Evolutionary conservation across 2,113 vertebrate species (phyloP).

Genomic region (Centropristis striata): DNA sequence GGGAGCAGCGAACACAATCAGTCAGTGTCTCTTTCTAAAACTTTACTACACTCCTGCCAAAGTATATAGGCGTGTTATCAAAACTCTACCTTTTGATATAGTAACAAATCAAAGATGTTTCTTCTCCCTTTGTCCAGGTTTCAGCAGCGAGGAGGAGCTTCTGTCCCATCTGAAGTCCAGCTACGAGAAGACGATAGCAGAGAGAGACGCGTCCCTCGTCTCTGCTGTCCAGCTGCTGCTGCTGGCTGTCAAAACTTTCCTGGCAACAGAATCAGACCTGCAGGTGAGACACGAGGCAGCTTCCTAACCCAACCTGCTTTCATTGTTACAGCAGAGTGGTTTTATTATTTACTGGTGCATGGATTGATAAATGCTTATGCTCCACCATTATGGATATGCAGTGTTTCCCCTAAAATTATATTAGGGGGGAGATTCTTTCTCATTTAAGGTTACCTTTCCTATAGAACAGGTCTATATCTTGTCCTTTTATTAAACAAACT

Average conservation of each 20-base stretch:
- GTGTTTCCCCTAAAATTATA: too few relatives aligned
- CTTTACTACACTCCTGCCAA: not conserved
- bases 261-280: conserved; percentile 76
- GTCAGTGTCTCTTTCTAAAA: conserved; percentile 63
- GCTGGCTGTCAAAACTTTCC: conserved; percentile 85
- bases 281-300: conserved; percentile 75
- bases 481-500: too few relatives aligned
- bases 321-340: not conserved
- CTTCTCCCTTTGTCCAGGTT: conserved; percentile 78
- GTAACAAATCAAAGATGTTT: not conserved
- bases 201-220: conserved; percentile 73
- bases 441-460: too few relatives aligned
- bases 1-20: conserved; percentile 7
- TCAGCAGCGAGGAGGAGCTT: conserved; percentile 89
- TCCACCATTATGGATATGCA: not conserved
- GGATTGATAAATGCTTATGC: not conserved
- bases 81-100: not conserved
- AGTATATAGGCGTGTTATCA: not conserved
- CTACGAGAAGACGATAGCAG: conserved; percentile 87
- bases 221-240: conserved; percentile 84
- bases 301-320: not conserved
- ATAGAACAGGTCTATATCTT: too few relatives aligned
- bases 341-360: not conserved
- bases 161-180: conserved; percentile 83
- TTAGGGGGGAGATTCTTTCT: too few relatives aligned